Evolutionary conservation across 64 coral and sea anemone species (phyloP).

Genomic region (Dendronephthya gigantea): DNA sequence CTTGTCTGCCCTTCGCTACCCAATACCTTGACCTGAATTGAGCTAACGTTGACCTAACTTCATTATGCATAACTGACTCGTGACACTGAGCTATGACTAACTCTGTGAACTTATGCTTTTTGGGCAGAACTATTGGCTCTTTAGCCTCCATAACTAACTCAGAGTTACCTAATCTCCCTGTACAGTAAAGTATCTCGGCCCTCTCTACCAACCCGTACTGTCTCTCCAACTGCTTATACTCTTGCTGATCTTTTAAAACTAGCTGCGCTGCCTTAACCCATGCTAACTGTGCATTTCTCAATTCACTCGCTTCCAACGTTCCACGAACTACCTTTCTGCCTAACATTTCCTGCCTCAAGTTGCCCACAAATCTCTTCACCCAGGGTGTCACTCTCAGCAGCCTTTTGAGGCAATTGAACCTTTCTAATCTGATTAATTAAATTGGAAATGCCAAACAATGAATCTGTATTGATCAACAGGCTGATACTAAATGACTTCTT

Average conservation of each 20-base stretch:
- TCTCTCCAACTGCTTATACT: constrained; percentile 19
- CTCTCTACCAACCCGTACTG: constrained; percentile 11
- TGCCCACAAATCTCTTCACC: constrained; percentile 22
- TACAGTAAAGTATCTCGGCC: neutral
- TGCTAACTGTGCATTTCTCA: too few relatives aligned
- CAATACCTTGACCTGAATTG: constrained; percentile 40
- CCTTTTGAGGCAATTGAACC: neutral
- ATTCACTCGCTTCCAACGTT: constrained; percentile 8
- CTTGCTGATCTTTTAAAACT: neutral
- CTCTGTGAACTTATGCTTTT: neutral
- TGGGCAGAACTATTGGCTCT: constrained; percentile 33
- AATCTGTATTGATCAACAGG: neutral
- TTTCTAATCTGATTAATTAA: neutral
- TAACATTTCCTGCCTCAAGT: neutral
- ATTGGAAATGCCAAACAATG: neutral
- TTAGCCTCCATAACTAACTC: constrained; percentile 24
- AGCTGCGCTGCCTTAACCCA: too few relatives aligned
- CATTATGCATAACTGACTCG: constrained; percentile 19
- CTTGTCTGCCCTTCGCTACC: constrained; percentile 32
- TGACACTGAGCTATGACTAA: constrained; percentile 31
- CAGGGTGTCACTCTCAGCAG: constrained; percentile 31
- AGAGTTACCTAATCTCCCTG: constrained; percentile 26
- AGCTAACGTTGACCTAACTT: too few relatives aligned
- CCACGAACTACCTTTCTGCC: neutral
- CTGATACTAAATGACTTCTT: neutral